Percentiles rank a stretch among this genome's conserved stretches.
Conservation (phyloP, 2,797 vertebrate species). For the Bufotes viridis region DNA sequence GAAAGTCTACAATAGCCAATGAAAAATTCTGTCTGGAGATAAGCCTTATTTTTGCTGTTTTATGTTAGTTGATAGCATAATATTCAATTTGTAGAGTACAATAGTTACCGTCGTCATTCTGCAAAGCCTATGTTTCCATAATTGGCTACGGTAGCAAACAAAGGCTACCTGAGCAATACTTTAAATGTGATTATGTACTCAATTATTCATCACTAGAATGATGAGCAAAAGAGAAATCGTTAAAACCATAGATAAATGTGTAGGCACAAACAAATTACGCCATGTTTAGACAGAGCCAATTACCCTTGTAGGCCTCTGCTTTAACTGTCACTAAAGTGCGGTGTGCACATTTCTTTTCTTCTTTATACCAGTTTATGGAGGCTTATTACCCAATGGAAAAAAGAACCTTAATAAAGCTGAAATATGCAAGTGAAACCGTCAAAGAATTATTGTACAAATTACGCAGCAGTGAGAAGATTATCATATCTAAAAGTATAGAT, state of each 20-base stretch:
- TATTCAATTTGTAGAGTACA: slow-evolving; percentile 12
- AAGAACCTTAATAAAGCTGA: slow-evolving; percentile 58
- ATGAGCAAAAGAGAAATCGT: slow-evolving; percentile 34
- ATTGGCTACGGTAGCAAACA: slow-evolving; percentile 40
- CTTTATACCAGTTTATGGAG: slow-evolving; percentile 54
- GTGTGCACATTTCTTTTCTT: slow-evolving; percentile 18
- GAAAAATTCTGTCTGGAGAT: neutral
- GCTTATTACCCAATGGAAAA: slow-evolving; percentile 51
- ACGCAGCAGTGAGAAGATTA: slow-evolving; percentile 60
- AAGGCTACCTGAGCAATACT: slow-evolving; percentile 43
- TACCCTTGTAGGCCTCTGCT: slow-evolving; percentile 51
- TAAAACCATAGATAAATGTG: slow-evolving; percentile 53
- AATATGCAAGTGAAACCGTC: slow-evolving; percentile 57
- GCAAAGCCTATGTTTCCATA: slow-evolving; percentile 1
- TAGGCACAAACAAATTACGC: slow-evolving; percentile 48
- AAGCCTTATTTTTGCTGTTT: neutral
- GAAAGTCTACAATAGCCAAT: neutral
- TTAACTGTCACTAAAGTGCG: slow-evolving; percentile 52
- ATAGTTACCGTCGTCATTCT: neutral
- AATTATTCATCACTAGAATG: slow-evolving; percentile 50
- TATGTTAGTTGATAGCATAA: neutral
- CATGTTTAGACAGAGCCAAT: slow-evolving; percentile 52
- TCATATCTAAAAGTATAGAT: slow-evolving; percentile 60
- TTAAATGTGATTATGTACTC: slow-evolving; percentile 49
- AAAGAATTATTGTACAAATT: slow-evolving; percentile 62